A percentile compares a stretch with the other conserved stretches of the same genome.
phyloP scores from a whole-genome alignment of 37 sponge, comb jelly and placozoan genomes.

The Diacarnus erythraeanus region DNA sequence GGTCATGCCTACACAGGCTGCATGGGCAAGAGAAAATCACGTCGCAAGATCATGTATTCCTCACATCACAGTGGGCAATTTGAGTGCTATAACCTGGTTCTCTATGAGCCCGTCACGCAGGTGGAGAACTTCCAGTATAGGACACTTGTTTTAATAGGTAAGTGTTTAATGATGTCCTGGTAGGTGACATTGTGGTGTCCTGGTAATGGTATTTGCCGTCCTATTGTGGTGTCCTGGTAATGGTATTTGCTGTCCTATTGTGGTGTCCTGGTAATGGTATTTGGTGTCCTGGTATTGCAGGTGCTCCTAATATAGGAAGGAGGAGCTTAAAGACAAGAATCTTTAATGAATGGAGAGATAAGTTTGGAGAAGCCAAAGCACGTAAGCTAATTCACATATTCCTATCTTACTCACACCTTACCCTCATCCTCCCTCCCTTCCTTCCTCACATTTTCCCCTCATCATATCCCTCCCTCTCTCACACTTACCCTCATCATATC shows the following conservation, averaged over 20 bases:
- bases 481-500: no score
- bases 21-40: slow-evolving; percentile 64
- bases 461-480: neutral
- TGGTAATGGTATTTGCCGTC: no score
- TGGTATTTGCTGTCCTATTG: no score
- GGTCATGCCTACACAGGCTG: slow-evolving; percentile 34
- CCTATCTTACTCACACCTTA: neutral
- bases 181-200: neutral
- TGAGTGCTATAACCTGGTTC: slow-evolving; percentile 79
- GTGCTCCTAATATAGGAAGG: slow-evolving; percentile 73
- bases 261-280: neutral
- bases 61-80: slow-evolving; percentile 81
- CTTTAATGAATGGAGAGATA: slow-evolving; percentile 42
- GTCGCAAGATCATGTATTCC: slow-evolving; percentile 71
- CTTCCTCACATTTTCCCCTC: neutral
- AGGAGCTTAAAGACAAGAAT: slow-evolving; percentile 74
- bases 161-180: no score
- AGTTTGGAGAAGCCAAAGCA: slow-evolving; percentile 67
- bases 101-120: slow-evolving; percentile 73
- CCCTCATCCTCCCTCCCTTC: neutral
- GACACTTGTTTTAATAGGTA: slow-evolving; percentile 75
- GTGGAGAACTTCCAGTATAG: slow-evolving; percentile 73
- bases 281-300: neutral
- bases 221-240: no score
- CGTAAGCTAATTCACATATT: slow-evolving; percentile 71